These are phyloP conservation scores for Scaptodrosophila latifasciaeformis DNA, from an alignment of 2,888 invertebrate genomes.

Conservation along the genomic window DNA sequence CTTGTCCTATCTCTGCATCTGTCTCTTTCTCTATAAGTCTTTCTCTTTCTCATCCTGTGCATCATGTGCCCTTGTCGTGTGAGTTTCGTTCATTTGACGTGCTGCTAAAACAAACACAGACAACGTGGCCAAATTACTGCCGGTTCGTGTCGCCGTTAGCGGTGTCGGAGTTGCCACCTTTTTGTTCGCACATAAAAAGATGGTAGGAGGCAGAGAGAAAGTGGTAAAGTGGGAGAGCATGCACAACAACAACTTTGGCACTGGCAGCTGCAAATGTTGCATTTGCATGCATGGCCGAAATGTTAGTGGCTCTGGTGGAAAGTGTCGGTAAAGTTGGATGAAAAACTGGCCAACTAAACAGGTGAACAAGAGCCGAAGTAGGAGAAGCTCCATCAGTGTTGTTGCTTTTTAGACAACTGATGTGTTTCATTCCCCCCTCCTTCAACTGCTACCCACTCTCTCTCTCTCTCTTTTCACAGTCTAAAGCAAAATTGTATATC, in stretches of 20 bases:
- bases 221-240: not conserved
- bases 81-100: constrained; percentile 26
- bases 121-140: constrained; percentile 63
- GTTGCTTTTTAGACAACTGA: constrained; percentile 64
- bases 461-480: no score
- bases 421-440: constrained; percentile 39
- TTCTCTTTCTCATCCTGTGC: no score
- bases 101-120: constrained; percentile 39
- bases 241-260: constrained; percentile 42
- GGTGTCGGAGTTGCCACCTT: constrained; percentile 64
- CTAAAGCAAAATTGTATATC: constrained; percentile 63
- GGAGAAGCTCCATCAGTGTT: constrained; percentile 8
- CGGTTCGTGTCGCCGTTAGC: constrained; percentile 29
- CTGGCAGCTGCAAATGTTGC: constrained; percentile 66
- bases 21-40: no score
- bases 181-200: constrained; percentile 21
- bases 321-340: not conserved
- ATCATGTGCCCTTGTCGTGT: no score
- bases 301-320: no score
- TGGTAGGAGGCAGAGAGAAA: not conserved
- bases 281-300: constrained; percentile 60
- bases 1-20: no score
- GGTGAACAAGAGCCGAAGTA: constrained; percentile 27
- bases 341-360: constrained; percentile 23
- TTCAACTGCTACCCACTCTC: not conserved